Conservation (phyloP, 2,113 vertebrate genomes). For the Mola mola region DNA sequence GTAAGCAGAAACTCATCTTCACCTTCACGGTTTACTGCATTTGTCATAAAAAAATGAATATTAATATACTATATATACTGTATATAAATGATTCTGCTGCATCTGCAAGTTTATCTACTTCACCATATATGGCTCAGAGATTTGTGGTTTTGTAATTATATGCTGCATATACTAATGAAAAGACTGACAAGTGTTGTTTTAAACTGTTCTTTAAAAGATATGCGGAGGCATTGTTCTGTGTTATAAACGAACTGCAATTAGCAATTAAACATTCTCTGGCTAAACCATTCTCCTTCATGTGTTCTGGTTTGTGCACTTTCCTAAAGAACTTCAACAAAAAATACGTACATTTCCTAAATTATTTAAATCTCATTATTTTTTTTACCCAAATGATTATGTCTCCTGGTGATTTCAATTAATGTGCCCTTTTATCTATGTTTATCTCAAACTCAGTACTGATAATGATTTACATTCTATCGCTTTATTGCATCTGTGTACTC, state of each 20-base stretch:
- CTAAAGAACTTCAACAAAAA: constrained; percentile 29
- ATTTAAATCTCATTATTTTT: constrained; percentile 53
- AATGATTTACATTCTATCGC: not conserved
- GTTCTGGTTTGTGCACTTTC: constrained; percentile 9
- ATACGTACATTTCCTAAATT: constrained; percentile 45
- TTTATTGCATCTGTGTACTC: not conserved
- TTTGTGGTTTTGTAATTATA: too few species aligned
- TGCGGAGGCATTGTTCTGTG: constrained; percentile 11
- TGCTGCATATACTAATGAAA: too few species aligned
- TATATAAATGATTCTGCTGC: too few species aligned
- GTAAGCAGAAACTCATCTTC: not conserved
- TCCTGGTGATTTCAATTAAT: constrained; percentile 44
- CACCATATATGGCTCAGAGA: too few species aligned
- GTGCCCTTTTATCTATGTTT: constrained; percentile 32
- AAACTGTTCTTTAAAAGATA: not conserved
- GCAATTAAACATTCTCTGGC: not conserved
- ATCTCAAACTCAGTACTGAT: constrained; percentile 12
- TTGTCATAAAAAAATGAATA: too few species aligned
- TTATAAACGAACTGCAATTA: constrained; percentile 18
- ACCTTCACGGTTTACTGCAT: too few species aligned
- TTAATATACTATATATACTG: too few species aligned
- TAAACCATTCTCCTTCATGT: not conserved
- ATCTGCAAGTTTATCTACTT: too few species aligned
- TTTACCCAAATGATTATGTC: constrained; percentile 29
- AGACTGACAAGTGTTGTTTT: not conserved